A percentile compares a stretch with the other conserved stretches of the same genome.
phyloP scores from a whole-genome alignment of 2,888 invertebrate genomes.

The Crocallis elinguaria region DNA sequence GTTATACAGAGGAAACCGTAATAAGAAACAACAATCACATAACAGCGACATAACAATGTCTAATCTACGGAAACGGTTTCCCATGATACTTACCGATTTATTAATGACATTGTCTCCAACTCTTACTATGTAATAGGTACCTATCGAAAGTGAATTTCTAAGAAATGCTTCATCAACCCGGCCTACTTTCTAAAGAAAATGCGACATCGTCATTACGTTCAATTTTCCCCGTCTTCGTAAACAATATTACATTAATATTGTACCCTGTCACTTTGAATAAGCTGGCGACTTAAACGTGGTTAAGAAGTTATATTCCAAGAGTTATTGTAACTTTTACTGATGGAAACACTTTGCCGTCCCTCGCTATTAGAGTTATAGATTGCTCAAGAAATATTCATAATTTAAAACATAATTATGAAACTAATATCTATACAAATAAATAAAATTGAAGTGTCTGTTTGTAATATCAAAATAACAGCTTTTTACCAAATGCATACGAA shows the following conservation, averaged over 20 bases:
- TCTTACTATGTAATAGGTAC: slow-evolving; percentile 43
- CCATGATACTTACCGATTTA: slow-evolving; percentile 47
- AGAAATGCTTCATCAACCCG: slow-evolving; percentile 56
- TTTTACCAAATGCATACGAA: too few species aligned
- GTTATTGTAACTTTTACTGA: slow-evolving; percentile 16
- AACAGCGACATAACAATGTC: slow-evolving; percentile 7
- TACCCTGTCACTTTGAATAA: slow-evolving; percentile 29
- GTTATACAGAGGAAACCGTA: slow-evolving; percentile 7
- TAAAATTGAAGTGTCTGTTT: too few species aligned
- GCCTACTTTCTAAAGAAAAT: slow-evolving; percentile 71
- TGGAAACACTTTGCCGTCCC: slow-evolving; percentile 1
- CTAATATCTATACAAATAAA: too few species aligned
- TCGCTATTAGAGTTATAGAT: not conserved
- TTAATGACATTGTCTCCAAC: slow-evolving; percentile 48
- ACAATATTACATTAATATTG: slow-evolving; percentile 36
- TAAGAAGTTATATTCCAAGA: slow-evolving; percentile 18
- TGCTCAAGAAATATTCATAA: not conserved
- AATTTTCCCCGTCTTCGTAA: slow-evolving; percentile 44
- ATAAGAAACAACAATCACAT: slow-evolving; percentile 15
- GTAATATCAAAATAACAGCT: too few species aligned
- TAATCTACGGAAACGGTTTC: slow-evolving; percentile 43
- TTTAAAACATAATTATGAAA: too few species aligned
- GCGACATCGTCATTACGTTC: slow-evolving; percentile 49
- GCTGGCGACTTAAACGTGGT: slow-evolving; percentile 25
- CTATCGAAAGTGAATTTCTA: slow-evolving; percentile 57